Conservation (phyloP, 2,888 invertebrate genomes). For the Iselma pallidipennis region DNA sequence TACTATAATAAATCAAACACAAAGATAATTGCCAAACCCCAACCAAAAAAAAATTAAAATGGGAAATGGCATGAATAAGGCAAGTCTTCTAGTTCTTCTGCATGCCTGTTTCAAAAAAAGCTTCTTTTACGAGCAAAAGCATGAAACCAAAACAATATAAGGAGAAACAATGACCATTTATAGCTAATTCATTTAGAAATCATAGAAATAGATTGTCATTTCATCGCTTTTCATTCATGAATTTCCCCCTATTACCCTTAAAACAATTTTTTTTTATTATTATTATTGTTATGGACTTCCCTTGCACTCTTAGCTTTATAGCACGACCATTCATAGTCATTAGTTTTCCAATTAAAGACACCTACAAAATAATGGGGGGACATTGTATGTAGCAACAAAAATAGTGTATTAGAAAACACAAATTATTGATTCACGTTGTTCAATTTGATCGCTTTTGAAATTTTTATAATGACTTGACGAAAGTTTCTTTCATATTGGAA, state of each 20-base stretch:
- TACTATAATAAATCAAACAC: no score
- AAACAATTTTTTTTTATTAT: neutral
- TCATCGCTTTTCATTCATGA: neutral
- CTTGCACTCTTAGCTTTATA: neutral
- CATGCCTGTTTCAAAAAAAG: neutral
- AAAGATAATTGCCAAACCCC: neutral
- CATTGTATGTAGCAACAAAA: no score
- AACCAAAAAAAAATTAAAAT: slow-evolving; percentile 51
- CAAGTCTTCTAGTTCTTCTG: slow-evolving; percentile 53
- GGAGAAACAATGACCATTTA: neutral
- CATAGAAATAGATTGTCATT: neutral
- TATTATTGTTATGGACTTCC: neutral
- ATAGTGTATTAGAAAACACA: no score
- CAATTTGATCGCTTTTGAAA: no score
- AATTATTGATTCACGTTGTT: no score
- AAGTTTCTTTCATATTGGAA: neutral
- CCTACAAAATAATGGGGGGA: no score
- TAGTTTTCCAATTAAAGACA: neutral
- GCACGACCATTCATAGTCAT: neutral
- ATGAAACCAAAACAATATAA: neutral
- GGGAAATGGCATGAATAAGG: slow-evolving; percentile 94
- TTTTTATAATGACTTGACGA: no score
- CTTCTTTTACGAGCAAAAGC: no score
- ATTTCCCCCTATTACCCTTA: neutral
- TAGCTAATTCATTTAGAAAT: neutral